Percentiles rank a stretch among this genome's conserved stretches.
phyloP scores from a whole-genome alignment of 2,113 vertebrate species.

The Rhombomys opimus region DNA sequence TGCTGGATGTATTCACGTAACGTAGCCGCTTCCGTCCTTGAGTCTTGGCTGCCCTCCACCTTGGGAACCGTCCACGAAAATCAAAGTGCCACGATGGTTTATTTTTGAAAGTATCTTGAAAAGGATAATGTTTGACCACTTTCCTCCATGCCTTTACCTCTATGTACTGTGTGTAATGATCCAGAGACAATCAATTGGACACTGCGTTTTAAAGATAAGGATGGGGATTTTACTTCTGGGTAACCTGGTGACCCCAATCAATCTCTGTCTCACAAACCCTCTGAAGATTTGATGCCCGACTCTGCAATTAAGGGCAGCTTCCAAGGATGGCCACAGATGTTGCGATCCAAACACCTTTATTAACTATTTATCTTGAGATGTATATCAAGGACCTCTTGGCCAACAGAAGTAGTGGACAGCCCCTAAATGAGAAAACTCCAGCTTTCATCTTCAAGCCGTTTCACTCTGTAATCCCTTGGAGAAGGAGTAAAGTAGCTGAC shows the following conservation, averaged over 20 bases:
- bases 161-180: constrained; percentile 89
- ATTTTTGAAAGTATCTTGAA: constrained; percentile 71
- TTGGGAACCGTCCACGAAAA: background rate
- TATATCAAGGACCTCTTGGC: constrained; percentile 67
- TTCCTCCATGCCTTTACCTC: constrained; percentile 59
- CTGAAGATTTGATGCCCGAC: constrained; percentile 86
- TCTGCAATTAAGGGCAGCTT: constrained; percentile 87
- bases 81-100: constrained; percentile 50
- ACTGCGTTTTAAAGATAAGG: constrained; percentile 91
- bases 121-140: constrained; percentile 73
- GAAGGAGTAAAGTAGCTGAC: constrained; percentile 27
- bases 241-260: constrained; percentile 93
- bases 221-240: constrained; percentile 87
- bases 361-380: constrained; percentile 85
- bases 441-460: constrained; percentile 71
- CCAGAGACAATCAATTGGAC: constrained; percentile 96
- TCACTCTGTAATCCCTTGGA: constrained; percentile 48
- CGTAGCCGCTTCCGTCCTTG: rapidly evolving
- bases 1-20: background rate
- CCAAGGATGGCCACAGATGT: constrained; percentile 93
- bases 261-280: constrained; percentile 92
- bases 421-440: constrained; percentile 24
- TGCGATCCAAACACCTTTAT: constrained; percentile 86
- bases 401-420: constrained; percentile 62
- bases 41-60: background rate